Evolutionary conservation across 2,113 vertebrate species (phyloP).

Genomic region (Phoxinus phoxinus): DNA sequence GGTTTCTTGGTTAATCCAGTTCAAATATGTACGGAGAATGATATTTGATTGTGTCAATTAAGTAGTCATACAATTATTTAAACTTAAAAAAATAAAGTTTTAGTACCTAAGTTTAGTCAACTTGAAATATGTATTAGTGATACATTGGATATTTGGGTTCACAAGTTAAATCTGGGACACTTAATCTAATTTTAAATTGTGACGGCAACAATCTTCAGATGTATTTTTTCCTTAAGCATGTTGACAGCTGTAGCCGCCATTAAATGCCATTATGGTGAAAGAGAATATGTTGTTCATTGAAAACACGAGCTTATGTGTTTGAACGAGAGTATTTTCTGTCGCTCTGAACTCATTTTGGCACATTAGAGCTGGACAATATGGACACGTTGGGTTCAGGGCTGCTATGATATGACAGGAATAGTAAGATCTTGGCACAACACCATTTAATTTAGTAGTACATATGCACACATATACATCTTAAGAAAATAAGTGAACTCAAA

Average conservation of each 20-base stretch:
- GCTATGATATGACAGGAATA: not conserved
- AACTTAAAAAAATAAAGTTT: too few species aligned
- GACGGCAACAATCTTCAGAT: too few species aligned
- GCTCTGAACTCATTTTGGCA: slow-evolving; percentile 15
- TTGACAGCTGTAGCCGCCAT: not conserved
- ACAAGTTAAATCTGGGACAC: too few species aligned
- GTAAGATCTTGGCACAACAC: slow-evolving; percentile 49
- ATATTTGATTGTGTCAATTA: not conserved
- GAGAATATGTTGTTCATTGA: not conserved
- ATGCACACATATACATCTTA: not conserved
- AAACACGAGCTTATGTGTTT: not conserved
- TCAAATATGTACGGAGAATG: not conserved
- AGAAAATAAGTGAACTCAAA: not conserved
- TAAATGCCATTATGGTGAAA: not conserved
- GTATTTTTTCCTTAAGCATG: not conserved
- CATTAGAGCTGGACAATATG: not conserved
- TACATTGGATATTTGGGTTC: too few species aligned
- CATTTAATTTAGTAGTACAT: slow-evolving; percentile 54
- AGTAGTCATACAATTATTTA: not conserved
- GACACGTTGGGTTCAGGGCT: not conserved
- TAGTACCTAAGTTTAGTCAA: too few species aligned
- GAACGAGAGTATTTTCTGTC: not conserved
- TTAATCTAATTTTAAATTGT: too few species aligned
- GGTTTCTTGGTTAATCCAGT: not conserved
- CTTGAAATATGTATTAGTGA: too few species aligned